These are phyloP conservation scores for Engystomops pustulosus DNA, from an alignment of 2,113 vertebrate genomes.

Conservation along the genomic window DNA sequence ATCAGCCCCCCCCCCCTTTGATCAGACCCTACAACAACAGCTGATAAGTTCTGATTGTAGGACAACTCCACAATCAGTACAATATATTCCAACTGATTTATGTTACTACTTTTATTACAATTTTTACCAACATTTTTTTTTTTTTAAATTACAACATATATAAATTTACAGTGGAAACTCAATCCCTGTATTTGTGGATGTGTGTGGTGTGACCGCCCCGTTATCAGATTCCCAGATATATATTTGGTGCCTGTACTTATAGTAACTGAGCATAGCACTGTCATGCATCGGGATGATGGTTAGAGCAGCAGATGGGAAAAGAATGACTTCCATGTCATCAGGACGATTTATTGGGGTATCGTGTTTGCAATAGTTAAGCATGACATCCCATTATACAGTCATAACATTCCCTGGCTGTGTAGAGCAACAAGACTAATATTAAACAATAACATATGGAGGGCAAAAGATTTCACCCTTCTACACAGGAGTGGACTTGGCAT, in stretches of 20 bases:
- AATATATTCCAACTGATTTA: no score
- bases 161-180: not conserved
- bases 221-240: not conserved
- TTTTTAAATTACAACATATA: no score
- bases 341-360: slow-evolving; percentile 70
- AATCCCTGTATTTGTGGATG: not conserved
- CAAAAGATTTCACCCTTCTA: not conserved
- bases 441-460: slow-evolving; percentile 66
- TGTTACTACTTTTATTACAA: no score
- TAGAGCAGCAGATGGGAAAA: slow-evolving; percentile 70
- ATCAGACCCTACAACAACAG: no score
- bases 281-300: slow-evolving; percentile 67
- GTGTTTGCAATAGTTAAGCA: slow-evolving; percentile 69
- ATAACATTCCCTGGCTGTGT: slow-evolving; percentile 65
- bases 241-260: slow-evolving; percentile 25
- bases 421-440: slow-evolving; percentile 68
- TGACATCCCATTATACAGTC: slow-evolving; percentile 74
- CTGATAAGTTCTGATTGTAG: no score
- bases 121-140: no score
- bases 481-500: not conserved
- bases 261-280: slow-evolving; percentile 58
- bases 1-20: no score
- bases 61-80: no score
- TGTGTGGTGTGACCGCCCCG: not conserved
- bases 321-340: slow-evolving; percentile 66